Percentiles rank a stretch among this genome's conserved stretches.
Conservation (phyloP, 2,113 vertebrate species). For the Tamias sibiricus region DNA sequence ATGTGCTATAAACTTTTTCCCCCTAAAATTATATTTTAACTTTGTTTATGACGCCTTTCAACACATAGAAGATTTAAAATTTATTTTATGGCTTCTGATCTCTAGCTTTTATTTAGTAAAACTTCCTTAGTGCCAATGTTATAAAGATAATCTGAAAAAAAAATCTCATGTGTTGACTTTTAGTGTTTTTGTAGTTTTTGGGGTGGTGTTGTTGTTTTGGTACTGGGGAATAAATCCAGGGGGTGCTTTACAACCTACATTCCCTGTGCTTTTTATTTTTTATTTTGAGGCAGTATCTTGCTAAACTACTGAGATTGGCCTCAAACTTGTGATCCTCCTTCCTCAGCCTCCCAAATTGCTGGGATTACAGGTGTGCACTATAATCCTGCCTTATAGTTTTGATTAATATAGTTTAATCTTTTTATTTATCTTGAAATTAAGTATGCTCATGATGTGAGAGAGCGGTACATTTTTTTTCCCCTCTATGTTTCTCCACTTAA, state of each 20-base stretch:
- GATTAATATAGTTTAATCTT: conserved; percentile 13
- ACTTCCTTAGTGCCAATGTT: background rate
- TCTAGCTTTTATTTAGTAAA: background rate
- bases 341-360: too few species aligned
- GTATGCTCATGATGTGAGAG: background rate
- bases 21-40: background rate
- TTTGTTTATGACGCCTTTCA: background rate
- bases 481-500: background rate
- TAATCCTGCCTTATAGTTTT: background rate
- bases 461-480: background rate
- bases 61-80: background rate
- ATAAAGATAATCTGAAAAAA: conserved; percentile 32
- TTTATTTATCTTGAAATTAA: background rate
- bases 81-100: background rate
- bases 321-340: too few species aligned
- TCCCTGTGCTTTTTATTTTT: too few species aligned
- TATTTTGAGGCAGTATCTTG: too few species aligned
- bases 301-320: too few species aligned
- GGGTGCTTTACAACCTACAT: too few species aligned
- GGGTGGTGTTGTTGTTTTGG: too few species aligned
- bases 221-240: too few species aligned
- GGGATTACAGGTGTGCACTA: too few species aligned
- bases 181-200: background rate
- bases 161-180: background rate
- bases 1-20: background rate